Base-by-base conservation (phyloP, 2,113 vertebrate species). In the human region DNA sequence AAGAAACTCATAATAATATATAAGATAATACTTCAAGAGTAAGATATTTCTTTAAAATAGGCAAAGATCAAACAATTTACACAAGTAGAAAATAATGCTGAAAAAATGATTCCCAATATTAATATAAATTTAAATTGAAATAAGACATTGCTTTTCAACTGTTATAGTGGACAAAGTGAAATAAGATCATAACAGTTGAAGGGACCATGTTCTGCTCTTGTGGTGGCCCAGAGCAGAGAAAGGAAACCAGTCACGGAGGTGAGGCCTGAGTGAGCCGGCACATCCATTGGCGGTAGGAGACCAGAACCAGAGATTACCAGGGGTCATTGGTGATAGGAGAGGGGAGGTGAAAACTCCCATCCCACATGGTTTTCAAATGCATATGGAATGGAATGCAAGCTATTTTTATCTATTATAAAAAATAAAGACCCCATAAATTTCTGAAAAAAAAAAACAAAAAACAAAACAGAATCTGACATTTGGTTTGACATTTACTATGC, bases 121-220 rank as follows among this genome's bases (percentile, higher is more conserved):
- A 66, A 89, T 72, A 72, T 50, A 85, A 64, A 85, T 40, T 97
- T 14, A 72, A 43, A 50, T 38, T 45, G 76, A 91, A 91, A 75
- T 17, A 72, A 50, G 59, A 75, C 3, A 45, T 10, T 92, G n/a
- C 2, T 79, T 89, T 93, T 85, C 22, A 93, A 89, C 1, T 48
- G 48, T 6, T 22, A 13, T 14, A 72, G 48, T 89, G 12, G 5
- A 20, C 40, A 93, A n/a, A 84, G 76, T 20, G 38, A 84, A 73
- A 79, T 32, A 25, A 57, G 61, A 3, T 27, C 76, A 38, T 82
- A 75, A 73, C 3, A 82, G 20, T 32, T 64, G 11, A 22, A 85
- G 75, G 2, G 10, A 3, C 4, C 1, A 55, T 20, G 27, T 11
- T 57, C 23, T 10, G 14, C 9, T 11, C 40, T 64, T 43, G 3